Percentiles rank a stretch among this genome's conserved stretches.
Evolutionary conservation across 2,797 vertebrate species (phyloP).

Genomic region (Notolabrus celidotus): DNA sequence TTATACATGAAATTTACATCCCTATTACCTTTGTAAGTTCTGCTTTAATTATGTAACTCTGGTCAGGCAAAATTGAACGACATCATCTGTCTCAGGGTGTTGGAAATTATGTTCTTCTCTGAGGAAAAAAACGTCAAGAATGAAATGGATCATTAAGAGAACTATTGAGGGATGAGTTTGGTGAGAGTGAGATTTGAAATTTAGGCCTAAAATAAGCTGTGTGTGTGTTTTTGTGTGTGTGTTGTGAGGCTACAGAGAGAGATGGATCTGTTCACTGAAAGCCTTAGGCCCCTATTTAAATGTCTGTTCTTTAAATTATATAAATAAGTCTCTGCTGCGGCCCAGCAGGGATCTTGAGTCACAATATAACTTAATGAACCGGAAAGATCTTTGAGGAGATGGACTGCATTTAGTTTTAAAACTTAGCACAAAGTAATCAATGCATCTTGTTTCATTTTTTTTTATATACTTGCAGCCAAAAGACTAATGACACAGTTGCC

Average conservation of each 20-base stretch:
- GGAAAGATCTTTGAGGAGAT: slow-evolving; percentile 30
- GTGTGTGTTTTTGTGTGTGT: not conserved
- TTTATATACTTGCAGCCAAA: slow-evolving; percentile 61
- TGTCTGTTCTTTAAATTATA: slow-evolving; percentile 28
- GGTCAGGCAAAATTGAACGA: no score
- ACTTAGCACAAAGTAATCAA: slow-evolving; percentile 60
- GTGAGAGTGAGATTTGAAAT: not conserved
- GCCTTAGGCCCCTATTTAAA: slow-evolving; percentile 28
- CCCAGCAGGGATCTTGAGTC: slow-evolving; percentile 47
- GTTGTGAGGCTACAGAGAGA: not conserved
- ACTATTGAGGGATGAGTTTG: not conserved
- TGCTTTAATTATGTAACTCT: no score
- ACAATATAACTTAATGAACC: slow-evolving; percentile 49
- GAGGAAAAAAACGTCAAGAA: no score
- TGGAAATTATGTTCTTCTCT: no score
- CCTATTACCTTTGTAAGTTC: no score
- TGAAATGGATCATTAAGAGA: no score
- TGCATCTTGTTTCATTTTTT: slow-evolving; percentile 49
- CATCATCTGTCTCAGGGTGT: no score
- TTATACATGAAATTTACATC: no score
- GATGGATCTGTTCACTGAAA: slow-evolving; percentile 18
- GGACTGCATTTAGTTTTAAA: slow-evolving; percentile 49
- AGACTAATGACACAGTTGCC: slow-evolving; percentile 72
- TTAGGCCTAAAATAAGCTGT: not conserved
- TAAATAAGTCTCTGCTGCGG: slow-evolving; percentile 25